Percentiles rank a stretch among this genome's conserved stretches.
Conservation (phyloP, 35 echinoderm and acorn worm species). For the Nesometra sesokonis region DNA sequence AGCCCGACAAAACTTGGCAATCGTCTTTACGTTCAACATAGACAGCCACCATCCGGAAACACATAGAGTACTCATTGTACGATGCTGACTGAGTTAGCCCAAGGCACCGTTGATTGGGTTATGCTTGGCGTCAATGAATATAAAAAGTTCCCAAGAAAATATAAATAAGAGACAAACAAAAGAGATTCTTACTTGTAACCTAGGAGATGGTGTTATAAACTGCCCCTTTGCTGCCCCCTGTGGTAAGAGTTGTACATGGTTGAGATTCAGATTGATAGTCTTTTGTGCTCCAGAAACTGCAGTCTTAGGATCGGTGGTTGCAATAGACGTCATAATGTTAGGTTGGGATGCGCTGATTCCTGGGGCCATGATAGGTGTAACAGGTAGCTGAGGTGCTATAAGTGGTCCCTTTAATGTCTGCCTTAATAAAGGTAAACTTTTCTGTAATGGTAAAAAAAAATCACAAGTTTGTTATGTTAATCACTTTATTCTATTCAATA, state of each 20-base stretch:
- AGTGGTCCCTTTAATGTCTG: conserved; percentile 43
- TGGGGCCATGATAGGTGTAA: not conserved
- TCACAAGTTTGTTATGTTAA: not conserved
- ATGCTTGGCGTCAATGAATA: too few relatives aligned
- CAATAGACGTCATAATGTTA: not conserved
- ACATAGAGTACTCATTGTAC: too few relatives aligned
- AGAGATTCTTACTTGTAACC: not conserved
- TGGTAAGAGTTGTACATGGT: conserved; percentile 27
- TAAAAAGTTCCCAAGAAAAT: too few relatives aligned
- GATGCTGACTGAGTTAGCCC: too few relatives aligned
- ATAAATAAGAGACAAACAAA: too few relatives aligned
- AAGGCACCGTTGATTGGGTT: too few relatives aligned
- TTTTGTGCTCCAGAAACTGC: not conserved
- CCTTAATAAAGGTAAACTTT: conserved; percentile 79
- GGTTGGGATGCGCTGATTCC: not conserved
- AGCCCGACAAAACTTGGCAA: too few relatives aligned
- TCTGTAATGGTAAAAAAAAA: conserved; percentile 35
- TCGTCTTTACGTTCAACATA: too few relatives aligned
- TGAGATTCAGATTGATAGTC: not conserved
- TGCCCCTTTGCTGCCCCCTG: not conserved
- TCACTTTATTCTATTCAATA: not conserved
- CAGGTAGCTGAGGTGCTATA: not conserved
- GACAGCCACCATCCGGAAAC: too few relatives aligned
- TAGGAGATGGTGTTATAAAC: not conserved
- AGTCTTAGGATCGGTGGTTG: not conserved